Percentiles rank a stretch among this genome's conserved stretches.
Conservation (phyloP, 2,888 invertebrate species). For the Agriopis leucophaearia region DNA sequence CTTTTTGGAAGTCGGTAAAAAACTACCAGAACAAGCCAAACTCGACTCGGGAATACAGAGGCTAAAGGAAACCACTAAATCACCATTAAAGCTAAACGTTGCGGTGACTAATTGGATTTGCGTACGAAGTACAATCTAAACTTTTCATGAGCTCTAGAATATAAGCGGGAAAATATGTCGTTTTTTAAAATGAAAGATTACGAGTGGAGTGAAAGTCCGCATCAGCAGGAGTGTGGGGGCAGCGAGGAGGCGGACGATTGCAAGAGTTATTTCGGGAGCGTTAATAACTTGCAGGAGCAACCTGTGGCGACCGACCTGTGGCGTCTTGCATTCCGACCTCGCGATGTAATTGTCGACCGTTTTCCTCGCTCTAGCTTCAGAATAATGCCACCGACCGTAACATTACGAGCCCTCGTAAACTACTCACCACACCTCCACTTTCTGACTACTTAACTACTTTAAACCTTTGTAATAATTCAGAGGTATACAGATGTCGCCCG, state of each 20-base stretch:
- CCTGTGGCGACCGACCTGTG: slow-evolving; percentile 73
- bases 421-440: slow-evolving; percentile 9
- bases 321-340: slow-evolving; percentile 50
- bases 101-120: slow-evolving; percentile 25
- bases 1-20: too few species aligned
- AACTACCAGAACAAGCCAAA: too few species aligned
- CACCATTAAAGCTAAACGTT: slow-evolving; percentile 13
- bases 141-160: not conserved
- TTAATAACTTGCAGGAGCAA: slow-evolving; percentile 69
- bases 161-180: slow-evolving; percentile 8
- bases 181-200: slow-evolving; percentile 14
- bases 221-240: slow-evolving; percentile 32
- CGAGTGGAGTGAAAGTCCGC: slow-evolving; percentile 34
- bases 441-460: slow-evolving; percentile 8
- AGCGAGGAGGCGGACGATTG: slow-evolving; percentile 34
- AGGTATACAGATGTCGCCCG: not conserved
- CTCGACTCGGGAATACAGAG: too few species aligned
- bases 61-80: slow-evolving; percentile 12
- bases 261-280: slow-evolving; percentile 59
- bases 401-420: slow-evolving; percentile 21
- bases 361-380: slow-evolving; percentile 14
- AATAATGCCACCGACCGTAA: slow-evolving; percentile 3
- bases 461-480: slow-evolving; percentile 1
- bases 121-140: slow-evolving; percentile 7
- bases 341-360: slow-evolving; percentile 33